Percentiles rank a stretch among this genome's conserved stretches.
phyloP scores from a whole-genome alignment of 1,140 invertebrate species.

The Cotesia chilonis region DNA sequence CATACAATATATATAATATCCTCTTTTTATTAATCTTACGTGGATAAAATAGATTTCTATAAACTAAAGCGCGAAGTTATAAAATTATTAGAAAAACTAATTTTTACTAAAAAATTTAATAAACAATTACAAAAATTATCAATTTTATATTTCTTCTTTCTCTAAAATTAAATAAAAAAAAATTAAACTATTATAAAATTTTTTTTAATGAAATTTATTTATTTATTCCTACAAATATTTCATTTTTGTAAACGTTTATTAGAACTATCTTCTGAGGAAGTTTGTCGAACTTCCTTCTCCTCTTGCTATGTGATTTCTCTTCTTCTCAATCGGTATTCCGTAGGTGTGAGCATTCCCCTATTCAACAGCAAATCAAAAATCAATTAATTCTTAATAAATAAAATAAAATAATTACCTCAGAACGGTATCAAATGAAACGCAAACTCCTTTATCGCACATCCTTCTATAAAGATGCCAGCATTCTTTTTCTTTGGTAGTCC shows the following conservation, averaged over 20 bases:
- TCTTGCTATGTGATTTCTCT: slow-evolving; percentile 56
- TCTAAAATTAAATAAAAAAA: no score
- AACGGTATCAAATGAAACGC: slow-evolving; percentile 74
- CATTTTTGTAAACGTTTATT: slow-evolving; percentile 20
- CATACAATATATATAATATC: slow-evolving; percentile 17
- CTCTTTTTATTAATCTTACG: no score
- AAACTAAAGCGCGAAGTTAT: no score
- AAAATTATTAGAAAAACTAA: no score
- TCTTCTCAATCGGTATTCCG: slow-evolving; percentile 72
- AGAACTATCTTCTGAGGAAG: slow-evolving; percentile 24
- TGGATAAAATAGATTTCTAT: no score
- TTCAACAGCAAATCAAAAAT: slow-evolving; percentile 42
- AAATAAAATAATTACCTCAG: slow-evolving; percentile 61
- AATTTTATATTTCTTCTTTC: no score
- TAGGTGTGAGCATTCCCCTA: slow-evolving; percentile 75
- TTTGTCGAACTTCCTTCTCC: slow-evolving; percentile 21
- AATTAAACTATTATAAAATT: neutral
- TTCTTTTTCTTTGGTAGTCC: slow-evolving; percentile 70
- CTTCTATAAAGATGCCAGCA: slow-evolving; percentile 75
- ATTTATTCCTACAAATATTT: slow-evolving; percentile 10
- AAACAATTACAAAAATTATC: no score
- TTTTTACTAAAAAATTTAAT: no score
- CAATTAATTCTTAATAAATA: slow-evolving; percentile 12
- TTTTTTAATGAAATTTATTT: neutral
- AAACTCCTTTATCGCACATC: slow-evolving; percentile 77